Base-by-base conservation (phyloP, 2,888 invertebrate genomes). In the Meliscaeva auricollis region DNA sequence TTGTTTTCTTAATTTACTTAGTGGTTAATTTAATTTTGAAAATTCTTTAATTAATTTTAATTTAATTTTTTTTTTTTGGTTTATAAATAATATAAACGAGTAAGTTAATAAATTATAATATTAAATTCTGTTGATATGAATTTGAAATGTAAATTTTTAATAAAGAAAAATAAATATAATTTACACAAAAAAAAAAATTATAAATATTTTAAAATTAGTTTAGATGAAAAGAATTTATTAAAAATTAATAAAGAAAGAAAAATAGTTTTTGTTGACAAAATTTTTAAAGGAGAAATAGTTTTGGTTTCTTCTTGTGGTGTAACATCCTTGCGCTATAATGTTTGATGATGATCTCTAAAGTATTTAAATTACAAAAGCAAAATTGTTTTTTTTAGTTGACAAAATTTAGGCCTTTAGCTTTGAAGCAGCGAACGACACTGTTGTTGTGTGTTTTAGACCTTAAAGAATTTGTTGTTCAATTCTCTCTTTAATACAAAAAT, bases 101-200 rank as follows among this genome's bases (percentile, higher is more conserved):
- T 75, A 83, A 66, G 77, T 77, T 54, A 56, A 72, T 22, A 69
- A n/a, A n/a, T n/a, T 66, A 66, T 44, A 70, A 64, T 73, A 66
- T 73, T 74, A 80, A 87, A 78, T 87, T 88, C 82, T 77, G 66
- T 88, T 87, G 87, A 87, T 87, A 78, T 84, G 87, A 84, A 88
- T 87, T 83, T 80, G 70, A 73, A 70, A 46, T 83, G 76, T 87
- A 69, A 75, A 69, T 26, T 26, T 26, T 26, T 26, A 76, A 54
- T 70, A 77, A 46, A 73, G 62, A 52, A 41, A 52, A 66, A 66
- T 58, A 80, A 62, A 54, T 48, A 73, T 60, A 87, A 81, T 79
- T 87, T 62, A 80, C 68, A 77, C 70, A 32, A 83, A 72, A 69
- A 78, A 32, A 62, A 78, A 32, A 62, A 48, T 48, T 41, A 17